These are phyloP conservation scores for Pelodiscus sinensis DNA, from an alignment of 2,113 vertebrate species.

Conservation along the genomic window DNA sequence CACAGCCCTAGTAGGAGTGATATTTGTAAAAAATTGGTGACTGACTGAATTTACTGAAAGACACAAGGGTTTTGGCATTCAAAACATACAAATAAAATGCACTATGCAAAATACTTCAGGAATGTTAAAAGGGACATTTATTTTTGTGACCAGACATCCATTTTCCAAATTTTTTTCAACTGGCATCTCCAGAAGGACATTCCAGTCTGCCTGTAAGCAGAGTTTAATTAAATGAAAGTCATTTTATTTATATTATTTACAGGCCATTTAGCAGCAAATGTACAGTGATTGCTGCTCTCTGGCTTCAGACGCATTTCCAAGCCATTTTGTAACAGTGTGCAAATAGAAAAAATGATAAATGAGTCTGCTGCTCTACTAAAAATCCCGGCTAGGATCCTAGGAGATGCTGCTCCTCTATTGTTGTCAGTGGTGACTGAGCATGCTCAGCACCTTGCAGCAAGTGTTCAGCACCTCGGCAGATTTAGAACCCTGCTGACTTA, in stretches of 20 bases:
- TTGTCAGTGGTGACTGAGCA: not conserved
- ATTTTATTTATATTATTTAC: not conserved
- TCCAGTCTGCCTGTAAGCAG: conserved; percentile 12
- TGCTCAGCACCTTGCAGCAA: not conserved
- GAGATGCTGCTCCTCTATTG: not conserved
- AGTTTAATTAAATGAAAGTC: not conserved
- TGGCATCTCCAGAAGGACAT: conserved; percentile 1
- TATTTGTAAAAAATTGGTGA: not conserved
- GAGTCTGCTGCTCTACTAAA: fast-evolving
- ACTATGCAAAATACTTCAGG: not conserved
- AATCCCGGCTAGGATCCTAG: not conserved
- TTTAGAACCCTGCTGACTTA: not conserved
- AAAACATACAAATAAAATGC: not conserved
- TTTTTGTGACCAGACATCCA: conserved; percentile 19
- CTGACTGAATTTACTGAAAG: not conserved
- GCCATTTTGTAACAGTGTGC: not conserved
- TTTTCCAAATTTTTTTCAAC: not conserved
- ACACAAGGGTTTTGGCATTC: not conserved
- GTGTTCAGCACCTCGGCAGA: not conserved
- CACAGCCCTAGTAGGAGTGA: not conserved
- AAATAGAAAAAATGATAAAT: not conserved
- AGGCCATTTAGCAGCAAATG: not conserved
- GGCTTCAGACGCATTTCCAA: not conserved
- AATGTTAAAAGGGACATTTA: not conserved
- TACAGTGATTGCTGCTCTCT: conserved; percentile 1